These are phyloP conservation scores for Eufriesea mexicana DNA, from an alignment of 1,140 invertebrate species.

Conservation along the genomic window DNA sequence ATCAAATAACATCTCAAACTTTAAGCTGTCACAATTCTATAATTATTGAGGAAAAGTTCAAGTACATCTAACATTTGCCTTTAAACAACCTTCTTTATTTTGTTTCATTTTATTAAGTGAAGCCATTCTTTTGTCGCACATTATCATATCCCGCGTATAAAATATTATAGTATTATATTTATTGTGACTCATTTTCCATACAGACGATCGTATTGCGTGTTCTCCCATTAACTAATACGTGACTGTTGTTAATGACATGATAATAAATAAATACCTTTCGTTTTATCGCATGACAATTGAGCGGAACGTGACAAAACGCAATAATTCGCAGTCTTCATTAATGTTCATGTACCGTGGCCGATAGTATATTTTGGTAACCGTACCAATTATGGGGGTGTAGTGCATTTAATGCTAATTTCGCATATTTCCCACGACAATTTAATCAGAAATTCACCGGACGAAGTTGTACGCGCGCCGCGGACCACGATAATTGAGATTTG, in stretches of 20 bases:
- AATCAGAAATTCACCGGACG: conserved; percentile 53
- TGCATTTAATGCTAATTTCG: conserved; percentile 64
- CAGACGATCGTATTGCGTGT: conserved; percentile 10
- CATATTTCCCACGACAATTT: conserved; percentile 60
- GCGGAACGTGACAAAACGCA: conserved; percentile 57
- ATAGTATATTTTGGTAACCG: conserved; percentile 62
- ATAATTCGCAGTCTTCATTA: conserved; percentile 66
- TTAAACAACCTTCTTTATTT: no score
- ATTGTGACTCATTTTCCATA: not conserved
- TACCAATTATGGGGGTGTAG: conserved; percentile 59
- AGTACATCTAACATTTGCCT: no score
- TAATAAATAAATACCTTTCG: conserved; percentile 49
- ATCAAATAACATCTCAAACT: no score
- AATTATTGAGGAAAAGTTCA: no score
- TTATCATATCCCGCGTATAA: not conserved
- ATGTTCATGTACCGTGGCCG: conserved; percentile 47
- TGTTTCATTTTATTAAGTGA: no score
- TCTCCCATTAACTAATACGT: conserved; percentile 40
- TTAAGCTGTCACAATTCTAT: no score
- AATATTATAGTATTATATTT: no score
- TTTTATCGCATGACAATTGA: conserved; percentile 61
- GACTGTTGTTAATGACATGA: conserved; percentile 48
- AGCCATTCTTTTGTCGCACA: no score
- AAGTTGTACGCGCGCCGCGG: not conserved
- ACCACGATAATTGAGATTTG: conserved; percentile 58